Evolutionary conservation across 2,797 vertebrate genomes (phyloP), one percentile per base, ranked within the genome.

Genomic region (Trematomus bernacchii): DNA sequence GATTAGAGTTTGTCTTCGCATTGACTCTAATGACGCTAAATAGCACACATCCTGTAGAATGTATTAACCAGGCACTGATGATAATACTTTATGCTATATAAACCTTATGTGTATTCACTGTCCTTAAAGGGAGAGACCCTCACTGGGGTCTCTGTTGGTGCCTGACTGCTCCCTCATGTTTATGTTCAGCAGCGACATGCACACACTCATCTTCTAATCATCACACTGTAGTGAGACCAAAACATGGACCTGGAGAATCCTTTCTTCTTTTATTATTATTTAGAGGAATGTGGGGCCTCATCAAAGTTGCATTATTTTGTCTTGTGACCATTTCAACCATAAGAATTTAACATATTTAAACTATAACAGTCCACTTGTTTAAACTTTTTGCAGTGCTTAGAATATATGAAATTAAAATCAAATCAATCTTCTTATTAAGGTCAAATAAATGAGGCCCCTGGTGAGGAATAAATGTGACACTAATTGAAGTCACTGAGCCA

Each of bases 321-420:
- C 58, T 59, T 86, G 48, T 59, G 50, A 72, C 71, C 79, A 82
- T 82, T 82, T 85, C 79, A 83, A 46, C 10, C 11, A 5, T 59
- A 44, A 15, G 42, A 48, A 74, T 78, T 66, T 6, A 59, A 66
- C 40, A 10, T 62, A 73, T 74, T 63, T 76, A 69, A 80, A 72
- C 79, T 43, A 72, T 52, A 48, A 51, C 15, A 30, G 14, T 58
- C 51, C 58, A 53, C 66, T 57, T 12, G 37, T 54, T 72, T 77
- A 54, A 43, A 33, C 18, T 59, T 23, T 27, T 55, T 59, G 40
- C 57, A 50, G 40, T 73, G 57, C 54, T 6, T 13, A 67, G 51
- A 82, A 87, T 83, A 44, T 4, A 0, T 68, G 79, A 78, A 71
- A 73, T 37, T 2, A 77, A 67, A 4, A 10, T 42, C n/a, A 18